These are phyloP conservation scores for Drosophila orena DNA, from an alignment of 1,140 invertebrate species.

Conservation along the genomic window DNA sequence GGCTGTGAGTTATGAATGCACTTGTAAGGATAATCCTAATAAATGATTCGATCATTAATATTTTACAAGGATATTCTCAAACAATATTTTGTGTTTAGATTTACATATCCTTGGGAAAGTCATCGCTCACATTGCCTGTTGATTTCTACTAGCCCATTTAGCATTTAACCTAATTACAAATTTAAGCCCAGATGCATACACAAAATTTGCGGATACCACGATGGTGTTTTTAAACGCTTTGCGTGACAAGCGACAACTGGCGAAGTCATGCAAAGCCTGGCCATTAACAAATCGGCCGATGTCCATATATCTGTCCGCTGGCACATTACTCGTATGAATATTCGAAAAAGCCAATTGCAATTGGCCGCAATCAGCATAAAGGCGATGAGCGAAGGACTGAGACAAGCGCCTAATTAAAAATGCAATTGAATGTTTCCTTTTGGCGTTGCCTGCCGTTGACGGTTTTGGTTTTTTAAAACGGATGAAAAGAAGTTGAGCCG, in stretches of 20 bases:
- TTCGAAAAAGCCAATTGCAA: constrained; percentile 63
- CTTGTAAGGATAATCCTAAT: background rate
- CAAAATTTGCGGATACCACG: constrained; percentile 13
- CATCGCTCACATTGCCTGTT: background rate
- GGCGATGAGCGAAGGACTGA: constrained; percentile 27
- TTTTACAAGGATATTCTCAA: background rate
- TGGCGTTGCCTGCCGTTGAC: constrained; percentile 2
- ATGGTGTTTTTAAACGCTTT: constrained; percentile 18
- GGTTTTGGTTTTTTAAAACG: constrained; percentile 7
- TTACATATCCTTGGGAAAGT: too few species aligned
- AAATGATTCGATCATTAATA: background rate
- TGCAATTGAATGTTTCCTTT: constrained; percentile 73
- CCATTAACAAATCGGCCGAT: constrained; percentile 34
- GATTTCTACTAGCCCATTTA: background rate
- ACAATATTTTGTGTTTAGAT: too few species aligned
- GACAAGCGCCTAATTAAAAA: constrained; percentile 73
- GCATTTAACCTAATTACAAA: constrained; percentile 36
- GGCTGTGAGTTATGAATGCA: constrained; percentile 2
- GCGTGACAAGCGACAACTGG: constrained; percentile 30
- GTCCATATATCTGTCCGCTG: constrained; percentile 15
- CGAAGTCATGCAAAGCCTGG: constrained; percentile 23
- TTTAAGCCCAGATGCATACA: constrained; percentile 28
- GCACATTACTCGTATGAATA: constrained; percentile 56
- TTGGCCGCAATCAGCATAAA: constrained; percentile 44
- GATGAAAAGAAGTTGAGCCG: constrained; percentile 42